phyloP scores from a whole-genome alignment of 37 sponge, comb jelly and placozoan species.

The Dysidea cf. avara region DNA sequence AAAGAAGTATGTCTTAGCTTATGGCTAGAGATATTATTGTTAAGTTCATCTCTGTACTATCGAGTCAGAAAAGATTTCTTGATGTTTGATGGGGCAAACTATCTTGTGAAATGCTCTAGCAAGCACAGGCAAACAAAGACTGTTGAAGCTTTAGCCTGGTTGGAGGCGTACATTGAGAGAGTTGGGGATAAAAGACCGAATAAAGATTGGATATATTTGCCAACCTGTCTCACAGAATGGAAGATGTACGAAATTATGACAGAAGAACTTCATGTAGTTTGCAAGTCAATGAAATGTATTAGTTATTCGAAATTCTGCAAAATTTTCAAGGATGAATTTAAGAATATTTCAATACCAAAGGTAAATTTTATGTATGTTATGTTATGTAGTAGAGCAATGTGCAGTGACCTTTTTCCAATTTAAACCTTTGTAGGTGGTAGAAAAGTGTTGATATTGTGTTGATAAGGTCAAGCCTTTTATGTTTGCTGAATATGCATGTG shows the following conservation, averaged over 20 bases:
- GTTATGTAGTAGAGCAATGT: no score
- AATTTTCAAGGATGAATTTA: no score
- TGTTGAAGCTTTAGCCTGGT: slow-evolving; percentile 29
- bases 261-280: background rate
- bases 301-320: no score
- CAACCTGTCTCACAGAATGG: slow-evolving; percentile 15
- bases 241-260: slow-evolving; percentile 10
- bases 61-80: background rate
- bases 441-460: no score
- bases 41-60: slow-evolving; percentile 1
- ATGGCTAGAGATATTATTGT: slow-evolving; percentile 2
- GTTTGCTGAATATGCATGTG: no score
- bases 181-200: slow-evolving; percentile 42
- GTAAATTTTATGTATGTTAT: no score
- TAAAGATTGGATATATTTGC: background rate
- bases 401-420: no score
- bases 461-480: no score
- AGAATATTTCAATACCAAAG: no score
- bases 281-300: no score
- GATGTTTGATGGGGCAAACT: background rate
- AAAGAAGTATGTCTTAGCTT: slow-evolving; percentile 5
- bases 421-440: no score
- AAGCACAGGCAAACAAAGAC: slow-evolving; percentile 8
- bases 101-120: background rate
- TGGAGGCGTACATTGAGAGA: slow-evolving; percentile 3